Conservation (phyloP, 2,888 invertebrate genomes). For the Lypha dubia region DNA sequence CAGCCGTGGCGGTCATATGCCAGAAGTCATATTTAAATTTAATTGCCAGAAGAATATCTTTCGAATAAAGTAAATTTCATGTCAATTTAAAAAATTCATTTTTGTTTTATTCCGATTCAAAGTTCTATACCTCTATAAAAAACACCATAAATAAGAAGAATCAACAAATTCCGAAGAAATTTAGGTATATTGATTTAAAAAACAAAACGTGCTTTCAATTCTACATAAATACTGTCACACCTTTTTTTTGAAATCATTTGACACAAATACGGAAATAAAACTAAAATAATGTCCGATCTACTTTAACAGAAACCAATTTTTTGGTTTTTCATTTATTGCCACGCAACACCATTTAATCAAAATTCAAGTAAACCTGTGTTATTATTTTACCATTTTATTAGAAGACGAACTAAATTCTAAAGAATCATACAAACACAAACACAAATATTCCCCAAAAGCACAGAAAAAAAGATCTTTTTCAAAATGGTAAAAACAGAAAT, state of each 20-base stretch:
- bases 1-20: too few species aligned
- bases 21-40: too few species aligned
- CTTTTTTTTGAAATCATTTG: neutral
- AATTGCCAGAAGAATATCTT: too few species aligned
- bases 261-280: neutral
- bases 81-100: too few species aligned
- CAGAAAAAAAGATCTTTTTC: neutral
- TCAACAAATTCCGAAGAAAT: too few species aligned
- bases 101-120: too few species aligned
- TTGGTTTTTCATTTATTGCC: neutral
- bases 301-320: slow-evolving; percentile 11
- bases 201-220: too few species aligned
- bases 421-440: neutral
- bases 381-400: slow-evolving; percentile 2
- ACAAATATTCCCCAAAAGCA: slow-evolving; percentile 21
- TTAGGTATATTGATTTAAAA: too few species aligned
- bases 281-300: neutral
- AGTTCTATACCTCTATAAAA: too few species aligned
- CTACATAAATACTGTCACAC: too few species aligned
- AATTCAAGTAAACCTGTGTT: slow-evolving; percentile 5
- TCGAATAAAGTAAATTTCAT: too few species aligned
- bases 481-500: slow-evolving; percentile 31
- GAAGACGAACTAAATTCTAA: neutral
- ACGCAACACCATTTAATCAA: neutral
- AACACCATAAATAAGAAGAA: too few species aligned